Evolutionary conservation across 2,888 invertebrate genomes (phyloP).

Genomic region (Sphaerophoria taeniata): DNA sequence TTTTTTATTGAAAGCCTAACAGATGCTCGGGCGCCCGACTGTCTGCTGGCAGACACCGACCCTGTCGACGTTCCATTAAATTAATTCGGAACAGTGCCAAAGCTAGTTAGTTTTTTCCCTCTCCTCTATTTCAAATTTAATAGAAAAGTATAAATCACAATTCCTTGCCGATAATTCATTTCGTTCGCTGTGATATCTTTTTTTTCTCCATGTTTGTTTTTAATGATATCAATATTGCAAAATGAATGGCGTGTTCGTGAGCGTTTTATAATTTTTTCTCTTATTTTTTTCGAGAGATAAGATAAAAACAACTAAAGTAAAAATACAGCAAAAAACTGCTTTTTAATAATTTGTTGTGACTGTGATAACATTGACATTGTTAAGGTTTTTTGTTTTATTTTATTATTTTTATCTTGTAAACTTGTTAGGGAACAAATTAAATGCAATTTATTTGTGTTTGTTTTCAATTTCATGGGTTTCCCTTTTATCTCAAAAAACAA

Average conservation of each 20-base stretch:
- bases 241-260: neutral
- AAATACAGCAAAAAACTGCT: neutral
- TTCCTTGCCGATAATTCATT: slow-evolving; percentile 42
- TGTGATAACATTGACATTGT: slow-evolving; percentile 36
- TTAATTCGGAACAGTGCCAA: slow-evolving; percentile 32
- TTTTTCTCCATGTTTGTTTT: slow-evolving; percentile 5
- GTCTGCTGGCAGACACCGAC: neutral
- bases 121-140: slow-evolving; percentile 1
- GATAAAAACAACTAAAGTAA: slow-evolving; percentile 7
- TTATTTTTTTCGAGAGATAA: slow-evolving; percentile 6
- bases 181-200: slow-evolving; percentile 23
- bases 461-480: slow-evolving; percentile 17
- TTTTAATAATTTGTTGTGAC: neutral
- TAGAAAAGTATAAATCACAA: slow-evolving; percentile 49
- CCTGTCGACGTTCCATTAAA: neutral
- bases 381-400: slow-evolving; percentile 2
- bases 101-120: neutral
- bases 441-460: neutral
- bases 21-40: neutral
- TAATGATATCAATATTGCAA: slow-evolving; percentile 26
- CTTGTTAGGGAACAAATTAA: slow-evolving; percentile 2
- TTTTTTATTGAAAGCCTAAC: too few relatives aligned
- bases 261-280: neutral
- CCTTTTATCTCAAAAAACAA: slow-evolving; percentile 4
- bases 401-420: neutral